Percentiles rank a stretch among this genome's conserved stretches.
Conservation (phyloP, 2,113 vertebrate genomes). For the Halcyon senegalensis region DNA sequence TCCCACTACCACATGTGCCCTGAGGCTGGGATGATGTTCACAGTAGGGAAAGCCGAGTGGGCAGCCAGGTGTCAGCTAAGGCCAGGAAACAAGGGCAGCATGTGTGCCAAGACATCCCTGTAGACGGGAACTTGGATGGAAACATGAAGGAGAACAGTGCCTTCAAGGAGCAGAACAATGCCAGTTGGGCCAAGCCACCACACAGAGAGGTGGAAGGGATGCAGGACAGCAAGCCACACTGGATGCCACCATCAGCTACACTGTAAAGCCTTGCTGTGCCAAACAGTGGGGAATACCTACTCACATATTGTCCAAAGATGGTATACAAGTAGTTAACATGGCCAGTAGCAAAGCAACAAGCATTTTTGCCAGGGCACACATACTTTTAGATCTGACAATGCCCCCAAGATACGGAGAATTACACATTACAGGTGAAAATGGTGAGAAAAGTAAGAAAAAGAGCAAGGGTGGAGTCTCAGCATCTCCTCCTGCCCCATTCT, state of each 20-base stretch:
- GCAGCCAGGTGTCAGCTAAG: not conserved
- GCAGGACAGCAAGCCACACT: accelerated
- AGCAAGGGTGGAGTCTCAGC: not conserved
- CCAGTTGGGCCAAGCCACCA: not conserved
- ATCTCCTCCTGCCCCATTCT: not conserved
- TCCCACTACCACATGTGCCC: not conserved
- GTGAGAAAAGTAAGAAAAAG: not conserved
- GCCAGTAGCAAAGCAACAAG: not conserved
- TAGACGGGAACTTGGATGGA: not conserved
- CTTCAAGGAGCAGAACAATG: not conserved
- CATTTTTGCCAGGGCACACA: not conserved
- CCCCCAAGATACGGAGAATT: not conserved
- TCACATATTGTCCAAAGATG: not conserved
- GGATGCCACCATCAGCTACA: not conserved
- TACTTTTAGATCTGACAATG: not conserved
- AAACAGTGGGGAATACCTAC: not conserved
- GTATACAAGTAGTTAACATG: not conserved
- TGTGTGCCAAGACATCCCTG: not conserved
- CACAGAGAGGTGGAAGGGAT: not conserved
- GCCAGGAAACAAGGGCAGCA: not conserved
- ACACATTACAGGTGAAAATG: not conserved
- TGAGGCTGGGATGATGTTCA: not conserved
- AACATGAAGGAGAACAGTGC: not conserved
- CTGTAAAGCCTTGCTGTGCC: not conserved
- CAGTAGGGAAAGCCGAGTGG: too few relatives aligned